Evolutionary conservation across 2,888 invertebrate genomes (phyloP).

Genomic region (Hydrotaea diabolus): DNA sequence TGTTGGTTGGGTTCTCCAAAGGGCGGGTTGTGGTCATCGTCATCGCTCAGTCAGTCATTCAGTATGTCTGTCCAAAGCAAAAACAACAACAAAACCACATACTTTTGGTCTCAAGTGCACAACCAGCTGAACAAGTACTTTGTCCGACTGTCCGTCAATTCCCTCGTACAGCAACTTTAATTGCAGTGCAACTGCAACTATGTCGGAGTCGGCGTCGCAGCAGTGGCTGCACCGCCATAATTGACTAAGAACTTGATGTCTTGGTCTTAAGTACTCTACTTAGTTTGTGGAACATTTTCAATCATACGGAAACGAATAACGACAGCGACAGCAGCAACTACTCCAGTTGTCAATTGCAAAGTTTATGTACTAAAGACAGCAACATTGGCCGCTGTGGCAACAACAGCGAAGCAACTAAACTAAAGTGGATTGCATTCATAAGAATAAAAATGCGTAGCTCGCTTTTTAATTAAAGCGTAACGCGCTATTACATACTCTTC

Average conservation of each 20-base stretch:
- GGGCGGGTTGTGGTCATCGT: conserved; percentile 41
- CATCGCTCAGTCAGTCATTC: not conserved
- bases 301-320: not conserved
- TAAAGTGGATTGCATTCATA: conserved; percentile 21
- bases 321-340: not conserved
- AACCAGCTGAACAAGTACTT: too few relatives aligned
- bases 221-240: not conserved
- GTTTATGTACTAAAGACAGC: too few relatives aligned
- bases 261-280: not conserved
- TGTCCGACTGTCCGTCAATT: too few relatives aligned
- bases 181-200: not conserved
- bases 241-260: not conserved
- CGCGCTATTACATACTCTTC: conserved; percentile 7
- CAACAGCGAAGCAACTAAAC: not conserved
- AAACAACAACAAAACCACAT: not conserved
- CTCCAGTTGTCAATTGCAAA: not conserved
- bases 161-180: not conserved
- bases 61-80: not conserved
- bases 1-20: not conserved
- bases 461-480: conserved; percentile 64
- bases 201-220: not conserved
- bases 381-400: too few relatives aligned
- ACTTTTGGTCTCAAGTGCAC: not conserved
- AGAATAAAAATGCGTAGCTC: conserved; percentile 58
- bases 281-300: not conserved